Percentiles rank a stretch among this genome's conserved stretches.
phyloP scores from a whole-genome alignment of 2,797 vertebrate species.

The Oryzias dopingdopingensis region DNA sequence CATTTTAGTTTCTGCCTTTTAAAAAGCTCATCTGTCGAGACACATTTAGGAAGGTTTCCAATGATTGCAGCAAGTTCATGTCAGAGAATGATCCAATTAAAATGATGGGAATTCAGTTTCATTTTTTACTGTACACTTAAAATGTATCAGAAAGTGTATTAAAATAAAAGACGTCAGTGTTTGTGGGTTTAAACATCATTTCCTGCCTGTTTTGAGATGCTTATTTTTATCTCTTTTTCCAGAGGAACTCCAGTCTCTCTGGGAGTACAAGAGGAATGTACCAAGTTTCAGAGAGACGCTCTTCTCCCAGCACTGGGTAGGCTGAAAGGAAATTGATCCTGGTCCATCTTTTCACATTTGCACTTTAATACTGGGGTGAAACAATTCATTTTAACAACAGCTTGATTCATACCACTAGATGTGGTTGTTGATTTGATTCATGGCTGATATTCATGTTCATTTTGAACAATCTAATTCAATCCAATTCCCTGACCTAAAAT shows the following conservation, averaged over 20 bases:
- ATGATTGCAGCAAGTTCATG: not conserved
- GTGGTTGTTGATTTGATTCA: too few species aligned
- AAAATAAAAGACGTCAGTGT: too few species aligned
- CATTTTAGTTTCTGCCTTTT: not conserved
- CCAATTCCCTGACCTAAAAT: too few species aligned
- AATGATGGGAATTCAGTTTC: too few species aligned
- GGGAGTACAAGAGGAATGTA: slow-evolving; percentile 81
- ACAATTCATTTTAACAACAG: too few species aligned
- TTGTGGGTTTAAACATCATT: not conserved
- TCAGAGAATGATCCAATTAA: too few species aligned
- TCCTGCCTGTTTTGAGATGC: slow-evolving; percentile 5
- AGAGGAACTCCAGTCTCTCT: slow-evolving; percentile 82
- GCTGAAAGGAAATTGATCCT: slow-evolving; percentile 23
- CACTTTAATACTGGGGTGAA: not conserved
- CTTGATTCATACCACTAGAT: too few species aligned
- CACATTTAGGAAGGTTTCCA: not conserved
- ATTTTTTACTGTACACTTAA: too few species aligned
- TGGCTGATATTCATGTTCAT: too few species aligned
- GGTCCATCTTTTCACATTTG: not conserved
- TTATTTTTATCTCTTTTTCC: slow-evolving; percentile 27
- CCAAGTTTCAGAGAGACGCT: slow-evolving; percentile 80
- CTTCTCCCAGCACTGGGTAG: slow-evolving; percentile 82
- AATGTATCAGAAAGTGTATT: too few species aligned
- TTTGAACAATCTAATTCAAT: too few species aligned
- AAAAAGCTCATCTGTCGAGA: slow-evolving; percentile 8